A percentile compares a stretch with the other conserved stretches of the same genome.
Conservation (phyloP, 2,888 invertebrate genomes). For the Sinhomidia bicolor region DNA sequence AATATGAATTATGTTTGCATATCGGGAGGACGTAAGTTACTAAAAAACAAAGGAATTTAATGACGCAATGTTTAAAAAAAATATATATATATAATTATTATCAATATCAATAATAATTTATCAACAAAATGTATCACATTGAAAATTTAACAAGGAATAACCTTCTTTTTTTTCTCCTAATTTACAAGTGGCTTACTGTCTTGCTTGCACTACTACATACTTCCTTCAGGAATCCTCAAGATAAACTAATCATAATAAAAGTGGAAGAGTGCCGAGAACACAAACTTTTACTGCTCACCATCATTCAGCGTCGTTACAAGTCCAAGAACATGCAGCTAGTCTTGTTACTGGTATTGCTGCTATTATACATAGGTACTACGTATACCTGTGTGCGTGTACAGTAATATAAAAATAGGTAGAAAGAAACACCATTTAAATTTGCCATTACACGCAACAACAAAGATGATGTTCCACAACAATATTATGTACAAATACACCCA, state of each 20-base stretch:
- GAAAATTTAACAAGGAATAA: constrained; percentile 20
- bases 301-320: not conserved
- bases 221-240: constrained; percentile 27
- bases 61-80: too few species aligned
- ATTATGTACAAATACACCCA: not conserved
- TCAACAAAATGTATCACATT: not conserved
- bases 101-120: not conserved
- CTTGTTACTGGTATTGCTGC: not conserved
- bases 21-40: too few species aligned
- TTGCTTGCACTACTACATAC: constrained; percentile 4
- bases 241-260: not conserved
- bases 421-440: not conserved
- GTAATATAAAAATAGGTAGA: too few species aligned
- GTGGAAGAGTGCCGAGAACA: constrained; percentile 31
- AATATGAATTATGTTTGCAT: not conserved
- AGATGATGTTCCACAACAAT: not conserved
- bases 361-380: too few species aligned
- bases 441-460: not conserved
- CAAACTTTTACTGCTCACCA: not conserved
- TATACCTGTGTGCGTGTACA: too few species aligned
- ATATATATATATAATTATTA: not conserved
- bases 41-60: too few species aligned
- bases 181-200: too few species aligned
- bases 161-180: too few species aligned
- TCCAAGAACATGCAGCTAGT: constrained; percentile 53